A percentile compares a stretch with the other conserved stretches of the same genome.
phyloP scores from a whole-genome alignment of 1,140 invertebrate genomes.

The Ceratina calcarata region DNA sequence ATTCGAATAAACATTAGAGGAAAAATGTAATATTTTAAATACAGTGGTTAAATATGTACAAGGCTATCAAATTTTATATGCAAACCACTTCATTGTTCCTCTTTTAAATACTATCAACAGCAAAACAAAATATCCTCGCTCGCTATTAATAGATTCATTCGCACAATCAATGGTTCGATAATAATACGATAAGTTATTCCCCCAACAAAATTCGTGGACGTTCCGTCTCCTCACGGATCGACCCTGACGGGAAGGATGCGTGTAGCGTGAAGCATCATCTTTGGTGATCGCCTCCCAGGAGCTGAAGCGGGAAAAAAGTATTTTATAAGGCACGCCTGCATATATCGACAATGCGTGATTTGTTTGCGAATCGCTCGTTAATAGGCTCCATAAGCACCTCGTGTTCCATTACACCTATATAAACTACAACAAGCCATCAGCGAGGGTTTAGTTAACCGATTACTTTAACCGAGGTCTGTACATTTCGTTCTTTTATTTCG shows the following conservation, averaged over 20 bases:
- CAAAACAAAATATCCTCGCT: not conserved
- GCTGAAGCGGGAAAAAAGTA: slow-evolving; percentile 8
- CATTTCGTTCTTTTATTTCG: not conserved
- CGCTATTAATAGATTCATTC: not conserved
- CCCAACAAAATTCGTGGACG: slow-evolving; percentile 31
- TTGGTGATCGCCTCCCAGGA: slow-evolving; percentile 45
- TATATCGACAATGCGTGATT: slow-evolving; percentile 53
- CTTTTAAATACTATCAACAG: not conserved
- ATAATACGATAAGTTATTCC: slow-evolving; percentile 37
- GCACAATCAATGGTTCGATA: not conserved
- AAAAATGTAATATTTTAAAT: no score
- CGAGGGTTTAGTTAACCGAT: slow-evolving; percentile 53
- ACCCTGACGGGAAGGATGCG: slow-evolving; percentile 51
- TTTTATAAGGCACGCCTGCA: slow-evolving; percentile 51
- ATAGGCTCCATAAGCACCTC: slow-evolving; percentile 12
- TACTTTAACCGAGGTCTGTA: slow-evolving; percentile 26
- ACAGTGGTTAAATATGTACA: no score
- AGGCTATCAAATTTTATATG: not conserved
- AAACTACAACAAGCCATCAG: slow-evolving; percentile 39
- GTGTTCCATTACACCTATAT: slow-evolving; percentile 44
- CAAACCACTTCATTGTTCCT: not conserved
- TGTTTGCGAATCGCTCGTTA: slow-evolving; percentile 44
- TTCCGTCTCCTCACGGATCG: not conserved
- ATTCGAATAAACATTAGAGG: no score
- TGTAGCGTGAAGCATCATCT: slow-evolving; percentile 37